Conservation (phyloP, 2,113 vertebrate species). For the Prunella fulvescens region DNA sequence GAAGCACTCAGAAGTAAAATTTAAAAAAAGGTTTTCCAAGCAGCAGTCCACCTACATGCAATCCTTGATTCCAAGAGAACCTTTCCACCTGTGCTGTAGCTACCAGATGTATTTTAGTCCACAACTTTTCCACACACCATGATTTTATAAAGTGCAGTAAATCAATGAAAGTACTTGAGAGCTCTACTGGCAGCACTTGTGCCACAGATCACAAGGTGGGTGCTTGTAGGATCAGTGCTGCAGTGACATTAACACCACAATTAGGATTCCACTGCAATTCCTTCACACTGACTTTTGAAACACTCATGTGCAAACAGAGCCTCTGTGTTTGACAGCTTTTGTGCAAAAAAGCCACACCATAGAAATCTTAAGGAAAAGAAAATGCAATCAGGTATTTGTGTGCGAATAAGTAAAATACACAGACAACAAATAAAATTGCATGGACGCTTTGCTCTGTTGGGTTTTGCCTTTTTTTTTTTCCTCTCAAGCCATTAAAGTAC, state of each 20-base stretch:
- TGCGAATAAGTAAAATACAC: background rate
- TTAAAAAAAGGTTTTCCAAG: background rate
- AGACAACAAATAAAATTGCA: background rate
- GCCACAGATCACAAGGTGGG: background rate
- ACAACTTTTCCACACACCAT: background rate
- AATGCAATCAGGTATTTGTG: background rate
- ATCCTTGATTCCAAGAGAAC: background rate
- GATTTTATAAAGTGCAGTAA: background rate
- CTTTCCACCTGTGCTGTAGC: background rate
- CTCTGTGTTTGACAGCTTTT: background rate
- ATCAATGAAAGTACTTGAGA: background rate
- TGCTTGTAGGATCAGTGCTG: fast-evolving
- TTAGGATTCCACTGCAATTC: background rate
- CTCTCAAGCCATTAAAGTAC: background rate
- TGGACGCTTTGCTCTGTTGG: background rate
- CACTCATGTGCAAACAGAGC: background rate
- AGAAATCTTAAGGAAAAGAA: background rate
- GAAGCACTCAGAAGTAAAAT: background rate
- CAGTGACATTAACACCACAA: background rate
- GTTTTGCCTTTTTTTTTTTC: background rate
- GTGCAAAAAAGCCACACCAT: background rate
- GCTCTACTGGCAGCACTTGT: background rate
- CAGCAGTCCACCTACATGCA: background rate
- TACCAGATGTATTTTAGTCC: background rate
- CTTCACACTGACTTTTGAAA: background rate